Conservation (phyloP, 2,888 invertebrate genomes). For the Flexamia atlantica region DNA sequence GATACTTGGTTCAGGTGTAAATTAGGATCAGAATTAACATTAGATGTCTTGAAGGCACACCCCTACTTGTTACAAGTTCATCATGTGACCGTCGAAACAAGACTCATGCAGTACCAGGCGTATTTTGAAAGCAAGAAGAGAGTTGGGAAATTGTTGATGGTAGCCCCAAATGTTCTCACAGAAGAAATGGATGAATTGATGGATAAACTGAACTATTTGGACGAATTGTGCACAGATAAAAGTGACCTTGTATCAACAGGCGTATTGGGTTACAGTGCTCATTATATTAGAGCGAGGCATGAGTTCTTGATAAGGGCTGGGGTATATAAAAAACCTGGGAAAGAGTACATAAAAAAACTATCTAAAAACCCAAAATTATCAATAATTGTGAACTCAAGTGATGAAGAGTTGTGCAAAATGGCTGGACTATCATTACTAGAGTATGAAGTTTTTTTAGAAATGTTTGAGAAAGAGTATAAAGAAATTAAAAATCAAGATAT, state of each 20-base stretch:
- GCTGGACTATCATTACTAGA: slow-evolving; percentile 65
- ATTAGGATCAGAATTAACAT: not conserved
- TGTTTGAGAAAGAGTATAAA: slow-evolving; percentile 68
- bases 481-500: slow-evolving; percentile 70
- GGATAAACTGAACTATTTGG: slow-evolving; percentile 63
- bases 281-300: slow-evolving; percentile 60
- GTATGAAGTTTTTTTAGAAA: slow-evolving; percentile 65
- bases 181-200: slow-evolving; percentile 45
- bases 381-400: slow-evolving; percentile 63
- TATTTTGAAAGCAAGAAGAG: slow-evolving; percentile 56
- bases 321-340: slow-evolving; percentile 57
- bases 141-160: slow-evolving; percentile 32
- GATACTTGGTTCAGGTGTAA: slow-evolving; percentile 11
- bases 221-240: slow-evolving; percentile 57
- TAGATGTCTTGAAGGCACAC: slow-evolving; percentile 1
- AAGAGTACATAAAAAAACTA: slow-evolving; percentile 57
- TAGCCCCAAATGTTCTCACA: slow-evolving; percentile 58
- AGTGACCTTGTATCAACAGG: slow-evolving; percentile 58
- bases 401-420: slow-evolving; percentile 60
- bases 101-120: not conserved
- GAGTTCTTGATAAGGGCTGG: slow-evolving; percentile 64
- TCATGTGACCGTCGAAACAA: slow-evolving; percentile 15
- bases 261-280: slow-evolving; percentile 45
- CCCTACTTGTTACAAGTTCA: slow-evolving; percentile 19
- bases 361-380: slow-evolving; percentile 64